Base-by-base conservation (phyloP, 2,113 vertebrate species). In the Elachura formosa region DNA sequence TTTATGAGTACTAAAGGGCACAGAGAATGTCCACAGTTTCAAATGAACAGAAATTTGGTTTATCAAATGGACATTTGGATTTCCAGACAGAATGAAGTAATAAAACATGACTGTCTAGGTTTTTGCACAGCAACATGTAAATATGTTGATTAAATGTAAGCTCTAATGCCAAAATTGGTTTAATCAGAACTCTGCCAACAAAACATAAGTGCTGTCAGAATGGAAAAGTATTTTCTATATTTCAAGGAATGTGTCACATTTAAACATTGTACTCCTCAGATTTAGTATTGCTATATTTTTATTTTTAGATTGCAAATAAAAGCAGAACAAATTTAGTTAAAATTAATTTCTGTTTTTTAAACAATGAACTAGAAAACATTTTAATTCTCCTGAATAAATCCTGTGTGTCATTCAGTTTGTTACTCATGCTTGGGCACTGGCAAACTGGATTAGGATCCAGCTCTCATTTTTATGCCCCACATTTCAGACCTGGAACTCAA, bases 141-240 rank as follows among this genome's bases (percentile, higher is more conserved):
- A 89, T 31, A 13, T 49, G 4, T 23, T 51, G 14, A 25, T 63
- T 79, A 84, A 91, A 73, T 56, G 12, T 20, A 79, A 89, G 7
- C 9, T 68, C 15, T 76, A 75, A 51, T 64, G n/a, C 23, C 34
- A 79, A 72, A 75, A 14, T 5, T 51, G 6, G 22, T 62, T 87
- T 61, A 67, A 67, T 48, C 40, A 84, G 36, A 89, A 63, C 17
- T 6, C 8, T 61, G n/a, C 1, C 24, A 40, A 63, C 26, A 89
- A 86, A 86, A 78, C 13, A 14, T 4, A 46, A 55, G 14, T 63
- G 16, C 19, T 72, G 52, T 68, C 43, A 61, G 17, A 91, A 69
- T 0, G 0, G 21, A 93, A 46, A 11, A 5, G 1, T 40, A 31
- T 84, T 84, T 81, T 67, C 40, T 3, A 0, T 55, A 33, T 84